Percentiles rank a stretch among this genome's conserved stretches.
Evolutionary conservation across 2,113 vertebrate genomes (phyloP).

Genomic region (Genyomyrus donnyi): DNA sequence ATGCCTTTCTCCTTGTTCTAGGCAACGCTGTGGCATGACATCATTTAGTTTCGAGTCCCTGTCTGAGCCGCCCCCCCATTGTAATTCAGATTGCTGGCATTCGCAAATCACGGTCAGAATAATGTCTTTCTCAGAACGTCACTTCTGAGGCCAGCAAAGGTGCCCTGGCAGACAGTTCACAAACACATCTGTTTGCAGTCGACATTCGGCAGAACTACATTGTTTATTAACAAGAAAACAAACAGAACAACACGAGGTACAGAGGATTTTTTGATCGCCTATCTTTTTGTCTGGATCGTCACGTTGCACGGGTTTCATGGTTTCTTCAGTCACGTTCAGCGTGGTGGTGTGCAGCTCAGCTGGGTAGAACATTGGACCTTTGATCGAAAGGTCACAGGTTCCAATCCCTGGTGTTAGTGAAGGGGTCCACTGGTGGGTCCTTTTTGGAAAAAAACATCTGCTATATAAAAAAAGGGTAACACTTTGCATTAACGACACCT

Average conservation of each 20-base stretch:
- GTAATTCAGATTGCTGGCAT: constrained; percentile 26
- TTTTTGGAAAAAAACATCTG: not conserved
- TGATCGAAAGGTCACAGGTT: not conserved
- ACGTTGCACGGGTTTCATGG: not conserved
- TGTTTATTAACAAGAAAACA: not conserved
- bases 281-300: not conserved
- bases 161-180: constrained; percentile 31
- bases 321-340: not conserved
- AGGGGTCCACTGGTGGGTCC: not conserved
- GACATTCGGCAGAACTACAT: not conserved
- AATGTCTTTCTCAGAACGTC: not conserved
- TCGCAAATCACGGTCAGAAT: constrained; percentile 17
- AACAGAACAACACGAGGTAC: not conserved
- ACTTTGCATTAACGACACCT: not conserved
- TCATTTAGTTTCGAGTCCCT: constrained; percentile 20
- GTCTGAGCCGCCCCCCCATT: not conserved
- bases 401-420: not conserved
- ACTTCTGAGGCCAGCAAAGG: constrained; percentile 20
- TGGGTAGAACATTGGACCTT: not conserved
- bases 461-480: not conserved
- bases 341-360: not conserved
- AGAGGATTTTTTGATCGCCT: not conserved
- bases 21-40: constrained; percentile 17
- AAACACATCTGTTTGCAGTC: not conserved
- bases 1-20: constrained; percentile 10